Conservation (phyloP, 1,140 invertebrate species). For the Harpegnathos saltator region DNA sequence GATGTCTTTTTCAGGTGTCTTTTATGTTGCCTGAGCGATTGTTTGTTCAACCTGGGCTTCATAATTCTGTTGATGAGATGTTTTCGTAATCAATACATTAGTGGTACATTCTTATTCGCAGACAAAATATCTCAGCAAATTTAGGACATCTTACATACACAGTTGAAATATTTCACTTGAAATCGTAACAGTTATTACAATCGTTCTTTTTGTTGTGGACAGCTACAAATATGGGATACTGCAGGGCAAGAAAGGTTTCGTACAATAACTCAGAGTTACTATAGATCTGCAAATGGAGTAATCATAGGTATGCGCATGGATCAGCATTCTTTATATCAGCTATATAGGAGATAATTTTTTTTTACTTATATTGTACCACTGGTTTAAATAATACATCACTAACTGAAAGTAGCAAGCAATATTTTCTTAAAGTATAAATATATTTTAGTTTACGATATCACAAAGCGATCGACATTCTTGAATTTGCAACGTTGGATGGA, state of each 20-base stretch:
- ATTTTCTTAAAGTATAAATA: slow-evolving; percentile 8
- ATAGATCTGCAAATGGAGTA: slow-evolving; percentile 96
- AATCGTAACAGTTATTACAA: neutral
- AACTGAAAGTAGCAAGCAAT: too few relatives aligned
- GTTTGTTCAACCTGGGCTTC: too few relatives aligned
- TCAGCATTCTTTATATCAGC: slow-evolving; percentile 23
- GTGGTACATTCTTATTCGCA: too few relatives aligned
- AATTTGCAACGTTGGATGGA: slow-evolving; percentile 97
- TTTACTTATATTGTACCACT: neutral
- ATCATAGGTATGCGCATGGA: slow-evolving; percentile 88
- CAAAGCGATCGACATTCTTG: slow-evolving; percentile 95
- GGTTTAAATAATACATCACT: slow-evolving; percentile 7
- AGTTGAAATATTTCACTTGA: slow-evolving; percentile 12
- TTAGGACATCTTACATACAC: too few relatives aligned
- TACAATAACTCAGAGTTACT: slow-evolving; percentile 97
- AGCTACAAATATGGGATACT: slow-evolving; percentile 98
- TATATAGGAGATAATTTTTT: neutral
- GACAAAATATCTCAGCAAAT: too few relatives aligned
- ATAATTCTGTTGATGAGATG: too few relatives aligned
- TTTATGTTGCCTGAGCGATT: neutral
- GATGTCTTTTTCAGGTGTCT: neutral
- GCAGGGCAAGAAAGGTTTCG: slow-evolving; percentile 97
- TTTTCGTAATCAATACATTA: too few relatives aligned
- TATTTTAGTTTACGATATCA: slow-evolving; percentile 96
- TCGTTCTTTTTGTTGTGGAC: slow-evolving; percentile 73